Evolutionary conservation across 2,888 invertebrate species (phyloP).

Genomic region (Geotrupes spiniger): DNA sequence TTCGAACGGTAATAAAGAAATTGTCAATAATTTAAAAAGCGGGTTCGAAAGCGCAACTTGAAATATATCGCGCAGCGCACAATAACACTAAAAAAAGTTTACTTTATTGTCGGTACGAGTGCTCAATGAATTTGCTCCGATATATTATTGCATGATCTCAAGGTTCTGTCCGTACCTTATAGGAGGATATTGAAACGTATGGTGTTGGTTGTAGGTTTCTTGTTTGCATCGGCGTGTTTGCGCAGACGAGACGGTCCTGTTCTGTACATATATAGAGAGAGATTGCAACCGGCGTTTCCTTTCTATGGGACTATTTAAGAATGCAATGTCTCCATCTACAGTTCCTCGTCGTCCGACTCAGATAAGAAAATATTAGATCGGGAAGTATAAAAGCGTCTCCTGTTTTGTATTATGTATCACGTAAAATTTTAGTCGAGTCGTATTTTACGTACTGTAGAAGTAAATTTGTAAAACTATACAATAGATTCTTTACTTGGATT

Average conservation of each 20-base stretch:
- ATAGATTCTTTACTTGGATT: too few species aligned
- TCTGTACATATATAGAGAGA: not conserved
- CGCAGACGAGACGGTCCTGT: constrained; percentile 5
- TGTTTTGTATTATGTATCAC: too few species aligned
- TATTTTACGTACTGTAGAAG: too few species aligned
- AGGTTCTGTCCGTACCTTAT: constrained; percentile 2
- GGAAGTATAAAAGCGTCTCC: not conserved
- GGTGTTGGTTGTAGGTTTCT: constrained; percentile 1
- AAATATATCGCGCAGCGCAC: constrained; percentile 2
- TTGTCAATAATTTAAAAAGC: too few species aligned
- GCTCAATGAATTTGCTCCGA: constrained; percentile 3
- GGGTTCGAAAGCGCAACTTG: not conserved
- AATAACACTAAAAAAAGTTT: not conserved
- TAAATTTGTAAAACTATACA: too few species aligned
- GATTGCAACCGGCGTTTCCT: constrained; percentile 1
- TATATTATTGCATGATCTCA: constrained; percentile 5
- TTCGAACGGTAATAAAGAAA: too few species aligned
- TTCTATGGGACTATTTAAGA: constrained; percentile 5
- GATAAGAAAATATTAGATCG: not conserved
- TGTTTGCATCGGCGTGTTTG: constrained; percentile 1
- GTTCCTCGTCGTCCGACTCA: constrained; percentile 1
- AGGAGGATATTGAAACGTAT: constrained; percentile 1
- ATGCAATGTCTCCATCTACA: not conserved
- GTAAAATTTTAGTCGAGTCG: too few species aligned
- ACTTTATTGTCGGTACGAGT: constrained; percentile 2